Base-by-base conservation (phyloP, 2,888 invertebrate genomes). In the Minunthozetes semirufus region DNA sequence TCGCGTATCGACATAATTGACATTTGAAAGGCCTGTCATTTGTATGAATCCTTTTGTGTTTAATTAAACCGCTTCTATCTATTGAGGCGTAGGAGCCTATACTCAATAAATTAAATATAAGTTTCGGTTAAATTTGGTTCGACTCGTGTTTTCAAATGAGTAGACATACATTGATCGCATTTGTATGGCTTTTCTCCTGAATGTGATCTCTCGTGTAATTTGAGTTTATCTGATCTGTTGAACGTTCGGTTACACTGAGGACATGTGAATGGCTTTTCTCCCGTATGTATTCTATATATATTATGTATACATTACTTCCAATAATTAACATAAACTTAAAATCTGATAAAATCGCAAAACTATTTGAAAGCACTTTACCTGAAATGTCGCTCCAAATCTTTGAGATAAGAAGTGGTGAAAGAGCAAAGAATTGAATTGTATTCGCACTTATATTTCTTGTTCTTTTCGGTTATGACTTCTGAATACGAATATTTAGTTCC, bases 141-240 rank as follows among this genome's bases (percentile, higher is more conserved):
- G n/a, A 66, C 25, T 13, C 9, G 15, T 46, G 46, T 46, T 11
- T 11, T 46, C 15, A 46, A 46, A 46, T 46, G 46, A 46, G 8
- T 46, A 46, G 15, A 46, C 46, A 46, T 53, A 81, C 85, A 85
- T 1, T 81, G 73, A 3, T 80, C 78, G 79, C 85, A 85, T 73
- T 81, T 80, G 79, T 82, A 83, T 0, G 83, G 82, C 74, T 83
- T 82, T 2, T 84, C 81, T 3, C 84, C 84, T 9, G 84, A 81
- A 79, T 89, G 89, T 11, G 87, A 87, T 79, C 86, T 85, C 78
- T 85, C 81, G 80, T 89, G 89, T 15, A 86, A 85, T 77, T 83
- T 84, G 11, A 86, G 81, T 76, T 82, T 82, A 53, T 82, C 82
- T 33, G 81, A 81, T 17, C 84, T 82, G 61, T 83, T 82, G 74